Percentiles rank a stretch among this genome's conserved stretches.
phyloP scores from a whole-genome alignment of 2,797 vertebrate genomes.

The Columba guinea region DNA sequence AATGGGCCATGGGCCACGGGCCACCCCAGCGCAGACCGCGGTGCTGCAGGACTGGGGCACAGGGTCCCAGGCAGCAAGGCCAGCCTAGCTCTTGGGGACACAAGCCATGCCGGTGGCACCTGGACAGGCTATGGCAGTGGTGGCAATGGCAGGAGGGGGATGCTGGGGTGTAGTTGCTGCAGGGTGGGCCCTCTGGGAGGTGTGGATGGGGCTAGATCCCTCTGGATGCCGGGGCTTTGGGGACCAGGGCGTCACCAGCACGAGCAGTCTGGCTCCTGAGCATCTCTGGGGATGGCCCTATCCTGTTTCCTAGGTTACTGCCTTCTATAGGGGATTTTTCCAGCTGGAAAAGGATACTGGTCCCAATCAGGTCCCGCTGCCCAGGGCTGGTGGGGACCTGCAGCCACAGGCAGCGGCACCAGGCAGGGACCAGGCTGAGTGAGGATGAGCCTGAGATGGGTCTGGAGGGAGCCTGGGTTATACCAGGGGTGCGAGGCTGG shows the following conservation, averaged over 20 bases:
- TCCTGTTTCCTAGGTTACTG: background rate
- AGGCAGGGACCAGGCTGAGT: background rate
- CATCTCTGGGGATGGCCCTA: background rate
- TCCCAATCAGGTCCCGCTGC: background rate
- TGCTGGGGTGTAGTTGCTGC: too few relatives aligned
- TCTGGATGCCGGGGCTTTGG: too few relatives aligned
- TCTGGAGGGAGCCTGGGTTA: background rate
- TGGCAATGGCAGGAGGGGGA: background rate
- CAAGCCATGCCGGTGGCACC: background rate
- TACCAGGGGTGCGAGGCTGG: background rate
- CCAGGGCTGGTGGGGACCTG: background rate
- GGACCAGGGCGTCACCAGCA: background rate
- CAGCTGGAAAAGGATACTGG: background rate
- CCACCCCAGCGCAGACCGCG: too few relatives aligned
- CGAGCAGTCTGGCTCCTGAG: background rate
- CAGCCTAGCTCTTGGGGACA: background rate
- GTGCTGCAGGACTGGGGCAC: too few relatives aligned
- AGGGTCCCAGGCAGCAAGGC: background rate
- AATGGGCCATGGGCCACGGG: background rate
- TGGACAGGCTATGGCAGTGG: background rate
- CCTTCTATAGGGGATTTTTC: background rate
- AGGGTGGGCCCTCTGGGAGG: background rate
- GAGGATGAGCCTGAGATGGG: fast-evolving
- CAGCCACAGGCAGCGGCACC: background rate
- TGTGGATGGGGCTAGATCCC: too few relatives aligned